Conservation (phyloP, 1,140 invertebrate species). For the Scaptomyza hsui region DNA sequence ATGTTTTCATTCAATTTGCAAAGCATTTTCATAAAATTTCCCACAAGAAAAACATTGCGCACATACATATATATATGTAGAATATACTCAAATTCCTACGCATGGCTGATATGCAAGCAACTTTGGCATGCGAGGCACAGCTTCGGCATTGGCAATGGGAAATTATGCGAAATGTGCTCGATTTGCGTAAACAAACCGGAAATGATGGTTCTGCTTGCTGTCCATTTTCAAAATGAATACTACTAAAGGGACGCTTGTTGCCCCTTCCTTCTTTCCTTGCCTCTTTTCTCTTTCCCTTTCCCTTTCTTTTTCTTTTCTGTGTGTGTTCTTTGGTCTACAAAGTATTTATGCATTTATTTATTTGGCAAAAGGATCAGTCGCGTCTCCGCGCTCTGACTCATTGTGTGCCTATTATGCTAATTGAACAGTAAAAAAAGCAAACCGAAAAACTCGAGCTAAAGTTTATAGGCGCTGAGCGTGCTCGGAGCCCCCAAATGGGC, state of each 20-base stretch:
- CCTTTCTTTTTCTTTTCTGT: neutral
- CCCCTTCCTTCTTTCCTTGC: neutral
- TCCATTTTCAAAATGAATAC: slow-evolving; percentile 70
- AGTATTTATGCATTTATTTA: slow-evolving; percentile 82
- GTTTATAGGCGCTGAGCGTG: slow-evolving; percentile 75
- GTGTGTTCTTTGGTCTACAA: neutral
- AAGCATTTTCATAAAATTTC: slow-evolving; percentile 82
- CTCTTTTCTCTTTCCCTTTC: neutral
- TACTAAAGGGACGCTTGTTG: slow-evolving; percentile 12
- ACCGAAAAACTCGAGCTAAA: slow-evolving; percentile 38
- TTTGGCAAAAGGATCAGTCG: slow-evolving; percentile 81
- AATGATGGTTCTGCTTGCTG: slow-evolving; percentile 78
- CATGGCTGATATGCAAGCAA: slow-evolving; percentile 48
- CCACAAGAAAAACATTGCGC: slow-evolving; percentile 79
- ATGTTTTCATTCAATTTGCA: slow-evolving; percentile 83
- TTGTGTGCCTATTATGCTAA: slow-evolving; percentile 81
- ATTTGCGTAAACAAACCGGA: slow-evolving; percentile 83
- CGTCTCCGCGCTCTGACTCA: slow-evolving; percentile 44
- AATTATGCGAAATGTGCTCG: slow-evolving; percentile 83
- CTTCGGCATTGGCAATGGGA: slow-evolving; percentile 71
- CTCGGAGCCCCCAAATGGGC: slow-evolving; percentile 50
- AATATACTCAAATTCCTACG: slow-evolving; percentile 14
- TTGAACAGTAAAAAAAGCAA: slow-evolving; percentile 75
- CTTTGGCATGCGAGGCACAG: slow-evolving; percentile 66
- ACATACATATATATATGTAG: slow-evolving; percentile 50